A percentile compares a stretch with the other conserved stretches of the same genome.
These are phyloP conservation scores for Pseudoips prasinana DNA, from an alignment of 2,888 invertebrate genomes.

Conservation along the genomic window DNA sequence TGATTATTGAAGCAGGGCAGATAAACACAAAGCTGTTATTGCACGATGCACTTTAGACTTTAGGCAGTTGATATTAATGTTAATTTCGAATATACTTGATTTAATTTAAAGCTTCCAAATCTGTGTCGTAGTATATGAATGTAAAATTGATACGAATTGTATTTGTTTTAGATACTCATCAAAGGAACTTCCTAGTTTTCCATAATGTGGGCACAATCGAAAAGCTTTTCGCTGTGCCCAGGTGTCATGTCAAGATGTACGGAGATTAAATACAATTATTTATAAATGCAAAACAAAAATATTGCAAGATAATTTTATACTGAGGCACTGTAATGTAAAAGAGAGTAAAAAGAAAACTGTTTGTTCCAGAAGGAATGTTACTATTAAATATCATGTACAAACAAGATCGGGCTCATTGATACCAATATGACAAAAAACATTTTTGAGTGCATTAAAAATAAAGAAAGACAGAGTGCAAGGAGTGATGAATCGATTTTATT, in stretches of 20 bases:
- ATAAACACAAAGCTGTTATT: too few relatives aligned
- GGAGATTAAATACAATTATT: constrained; percentile 1
- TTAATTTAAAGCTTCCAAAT: not conserved
- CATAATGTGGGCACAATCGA: constrained; percentile 1
- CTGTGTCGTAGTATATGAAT: constrained; percentile 1
- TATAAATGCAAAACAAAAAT: constrained; percentile 2
- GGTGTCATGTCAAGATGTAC: constrained; percentile 1
- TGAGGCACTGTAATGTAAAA: constrained; percentile 2
- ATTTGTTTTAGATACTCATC: constrained; percentile 1
- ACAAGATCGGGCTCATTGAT: constrained; percentile 1
- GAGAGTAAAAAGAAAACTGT: constrained; percentile 2
- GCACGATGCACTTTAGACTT: too few relatives aligned
- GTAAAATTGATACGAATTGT: constrained; percentile 1
- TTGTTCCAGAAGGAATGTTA: constrained; percentile 1
- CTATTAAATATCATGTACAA: constrained; percentile 2
- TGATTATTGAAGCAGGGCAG: too few relatives aligned
- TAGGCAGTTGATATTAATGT: too few relatives aligned
- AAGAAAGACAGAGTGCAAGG: constrained; percentile 17
- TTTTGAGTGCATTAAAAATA: constrained; percentile 13
- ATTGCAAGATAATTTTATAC: constrained; percentile 2
- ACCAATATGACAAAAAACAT: constrained; percentile 3
- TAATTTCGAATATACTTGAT: too few relatives aligned
- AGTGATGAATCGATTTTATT: constrained; percentile 4
- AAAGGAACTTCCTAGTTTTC: constrained; percentile 2
- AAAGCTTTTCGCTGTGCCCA: constrained; percentile 2